Evolutionary conservation across 2,888 invertebrate species (phyloP).

Genomic region (Diaperis boleti): DNA sequence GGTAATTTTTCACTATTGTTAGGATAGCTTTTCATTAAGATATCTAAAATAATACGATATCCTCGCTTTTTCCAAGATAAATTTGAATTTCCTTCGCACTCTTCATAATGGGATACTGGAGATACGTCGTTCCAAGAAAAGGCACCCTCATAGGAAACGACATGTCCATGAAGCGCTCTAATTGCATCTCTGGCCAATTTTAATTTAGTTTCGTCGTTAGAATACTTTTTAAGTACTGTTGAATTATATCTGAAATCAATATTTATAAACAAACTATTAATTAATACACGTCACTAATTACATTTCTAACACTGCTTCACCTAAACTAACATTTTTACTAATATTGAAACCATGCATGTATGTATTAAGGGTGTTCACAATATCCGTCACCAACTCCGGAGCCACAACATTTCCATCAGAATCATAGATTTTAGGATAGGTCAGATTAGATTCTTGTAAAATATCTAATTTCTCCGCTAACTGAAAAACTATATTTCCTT

Average conservation of each 20-base stretch:
- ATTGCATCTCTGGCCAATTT: constrained; percentile 41
- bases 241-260: constrained; percentile 45
- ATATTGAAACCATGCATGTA: no score
- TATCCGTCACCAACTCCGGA: neutral
- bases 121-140: constrained; percentile 6
- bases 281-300: neutral
- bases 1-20: constrained; percentile 10
- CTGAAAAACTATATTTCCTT: constrained; percentile 52
- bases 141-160: constrained; percentile 10
- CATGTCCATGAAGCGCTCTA: neutral
- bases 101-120: neutral
- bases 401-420: neutral
- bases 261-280: neutral
- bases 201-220: constrained; percentile 31
- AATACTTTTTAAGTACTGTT: constrained; percentile 40
- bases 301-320: constrained; percentile 1
- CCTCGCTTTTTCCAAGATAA: constrained; percentile 10
- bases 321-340: neutral
- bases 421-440: neutral
- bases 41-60: constrained; percentile 8
- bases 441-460: constrained; percentile 13
- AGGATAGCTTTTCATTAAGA: constrained; percentile 21
- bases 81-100: constrained; percentile 4
- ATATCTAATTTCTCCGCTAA: constrained; percentile 42
- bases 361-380: neutral